These are phyloP conservation scores for Furcifer pardalis DNA, from an alignment of 2,797 vertebrate species.

Conservation along the genomic window DNA sequence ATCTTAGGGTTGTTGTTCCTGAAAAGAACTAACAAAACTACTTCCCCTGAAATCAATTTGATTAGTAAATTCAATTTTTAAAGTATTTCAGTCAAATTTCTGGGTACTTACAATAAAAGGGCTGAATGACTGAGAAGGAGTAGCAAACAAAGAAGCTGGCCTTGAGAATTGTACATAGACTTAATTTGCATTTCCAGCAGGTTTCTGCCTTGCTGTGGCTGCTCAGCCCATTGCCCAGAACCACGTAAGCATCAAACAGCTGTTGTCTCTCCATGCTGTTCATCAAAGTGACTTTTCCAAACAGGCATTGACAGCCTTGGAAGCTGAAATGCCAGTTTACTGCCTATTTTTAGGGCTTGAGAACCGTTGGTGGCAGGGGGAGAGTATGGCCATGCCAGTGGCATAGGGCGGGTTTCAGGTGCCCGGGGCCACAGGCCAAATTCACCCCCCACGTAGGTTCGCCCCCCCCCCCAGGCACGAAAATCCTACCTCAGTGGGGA, in stretches of 20 bases:
- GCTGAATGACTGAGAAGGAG: background rate
- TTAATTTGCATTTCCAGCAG: conserved; percentile 4
- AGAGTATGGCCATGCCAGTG: no score
- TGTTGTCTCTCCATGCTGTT: conserved; percentile 21
- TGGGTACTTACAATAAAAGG: background rate
- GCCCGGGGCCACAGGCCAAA: no score
- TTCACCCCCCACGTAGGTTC: no score
- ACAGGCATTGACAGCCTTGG: conserved; percentile 23
- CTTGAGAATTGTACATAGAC: background rate
- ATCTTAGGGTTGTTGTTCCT: no score
- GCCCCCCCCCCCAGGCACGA: no score
- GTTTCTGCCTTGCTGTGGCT: background rate
- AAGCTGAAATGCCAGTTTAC: background rate
- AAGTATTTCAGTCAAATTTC: background rate
- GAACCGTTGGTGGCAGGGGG: background rate
- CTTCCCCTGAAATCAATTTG: background rate
- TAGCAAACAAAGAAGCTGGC: background rate
- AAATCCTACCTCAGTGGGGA: no score
- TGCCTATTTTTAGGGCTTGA: background rate
- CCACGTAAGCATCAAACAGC: conserved; percentile 9
- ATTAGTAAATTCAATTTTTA: background rate
- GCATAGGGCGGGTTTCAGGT: no score
- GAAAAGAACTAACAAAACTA: background rate
- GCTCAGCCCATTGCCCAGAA: background rate
- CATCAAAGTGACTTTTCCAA: conserved; percentile 12